Evolutionary conservation across 2,888 invertebrate species (phyloP).

Genomic region (Atrina japonica): DNA sequence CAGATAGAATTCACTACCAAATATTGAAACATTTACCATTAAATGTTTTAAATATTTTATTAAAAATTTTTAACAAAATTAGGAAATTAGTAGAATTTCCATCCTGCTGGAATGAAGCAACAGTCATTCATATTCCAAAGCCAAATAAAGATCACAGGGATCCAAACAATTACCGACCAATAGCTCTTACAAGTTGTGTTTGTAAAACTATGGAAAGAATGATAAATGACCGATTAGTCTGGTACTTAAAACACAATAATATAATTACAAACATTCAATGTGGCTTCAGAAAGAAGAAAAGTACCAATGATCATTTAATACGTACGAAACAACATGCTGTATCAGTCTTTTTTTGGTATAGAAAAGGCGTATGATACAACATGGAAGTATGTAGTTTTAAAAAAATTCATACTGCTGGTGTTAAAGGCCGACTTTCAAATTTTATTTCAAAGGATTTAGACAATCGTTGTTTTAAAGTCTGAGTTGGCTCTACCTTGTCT

Average conservation of each 20-base stretch:
- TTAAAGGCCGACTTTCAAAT: constrained; percentile 2
- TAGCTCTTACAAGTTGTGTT: constrained; percentile 4
- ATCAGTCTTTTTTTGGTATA: constrained; percentile 14
- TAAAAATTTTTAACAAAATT: too few species aligned
- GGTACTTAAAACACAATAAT: constrained; percentile 2
- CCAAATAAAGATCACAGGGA: not conserved
- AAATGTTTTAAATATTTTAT: too few species aligned
- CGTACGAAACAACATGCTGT: constrained; percentile 31
- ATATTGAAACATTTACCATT: too few species aligned
- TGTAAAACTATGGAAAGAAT: constrained; percentile 16
- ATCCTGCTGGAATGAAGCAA: too few species aligned
- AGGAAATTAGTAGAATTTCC: too few species aligned
- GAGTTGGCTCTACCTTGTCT: not conserved
- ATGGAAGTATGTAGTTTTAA: constrained; percentile 41
- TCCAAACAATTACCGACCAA: constrained; percentile 17
- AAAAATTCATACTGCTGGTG: not conserved
- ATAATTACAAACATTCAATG: not conserved
- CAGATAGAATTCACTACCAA: too few species aligned
- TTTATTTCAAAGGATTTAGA: not conserved
- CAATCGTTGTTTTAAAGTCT: not conserved
- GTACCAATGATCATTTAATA: not conserved
- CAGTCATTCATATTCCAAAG: too few species aligned
- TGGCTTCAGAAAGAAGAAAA: not conserved
- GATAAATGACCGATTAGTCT: not conserved
- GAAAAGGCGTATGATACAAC: constrained; percentile 47